Evolutionary conservation across 2,797 vertebrate species (phyloP).

Genomic region (Carduelis carduelis): DNA sequence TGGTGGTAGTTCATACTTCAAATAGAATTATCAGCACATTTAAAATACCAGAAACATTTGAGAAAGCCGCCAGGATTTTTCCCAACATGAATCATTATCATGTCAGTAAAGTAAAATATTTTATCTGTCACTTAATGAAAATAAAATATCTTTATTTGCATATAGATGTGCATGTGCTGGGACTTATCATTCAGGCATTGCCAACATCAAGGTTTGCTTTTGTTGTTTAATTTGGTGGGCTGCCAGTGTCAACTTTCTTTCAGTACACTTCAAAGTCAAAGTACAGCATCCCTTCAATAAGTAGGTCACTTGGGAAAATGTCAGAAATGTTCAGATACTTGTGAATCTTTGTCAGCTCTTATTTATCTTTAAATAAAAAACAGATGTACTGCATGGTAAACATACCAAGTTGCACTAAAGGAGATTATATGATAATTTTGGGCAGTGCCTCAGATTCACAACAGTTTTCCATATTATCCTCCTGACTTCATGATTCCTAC

Average conservation of each 20-base stretch:
- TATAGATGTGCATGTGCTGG: neutral
- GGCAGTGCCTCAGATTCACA: neutral
- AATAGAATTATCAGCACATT: neutral
- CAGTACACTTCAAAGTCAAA: slow-evolving; percentile 18
- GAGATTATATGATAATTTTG: neutral
- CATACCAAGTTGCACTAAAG: neutral
- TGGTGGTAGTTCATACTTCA: neutral
- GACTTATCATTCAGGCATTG: neutral
- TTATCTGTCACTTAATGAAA: slow-evolving; percentile 20
- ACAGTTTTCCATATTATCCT: neutral
- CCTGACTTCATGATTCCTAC: neutral
- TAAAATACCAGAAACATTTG: slow-evolving; percentile 29
- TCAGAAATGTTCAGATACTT: neutral
- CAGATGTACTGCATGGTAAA: neutral
- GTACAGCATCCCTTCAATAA: neutral
- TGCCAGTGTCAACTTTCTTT: slow-evolving; percentile 22
- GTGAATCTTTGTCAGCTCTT: neutral
- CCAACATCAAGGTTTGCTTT: slow-evolving; percentile 19
- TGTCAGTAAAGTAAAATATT: neutral
- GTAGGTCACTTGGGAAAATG: neutral
- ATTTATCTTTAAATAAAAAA: neutral
- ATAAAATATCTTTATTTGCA: neutral
- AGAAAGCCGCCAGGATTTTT: slow-evolving; percentile 2
- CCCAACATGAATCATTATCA: neutral
- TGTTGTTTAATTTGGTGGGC: slow-evolving; percentile 43